Conservation (phyloP, 2,888 invertebrate species). For the Perizoma affinitatum region DNA sequence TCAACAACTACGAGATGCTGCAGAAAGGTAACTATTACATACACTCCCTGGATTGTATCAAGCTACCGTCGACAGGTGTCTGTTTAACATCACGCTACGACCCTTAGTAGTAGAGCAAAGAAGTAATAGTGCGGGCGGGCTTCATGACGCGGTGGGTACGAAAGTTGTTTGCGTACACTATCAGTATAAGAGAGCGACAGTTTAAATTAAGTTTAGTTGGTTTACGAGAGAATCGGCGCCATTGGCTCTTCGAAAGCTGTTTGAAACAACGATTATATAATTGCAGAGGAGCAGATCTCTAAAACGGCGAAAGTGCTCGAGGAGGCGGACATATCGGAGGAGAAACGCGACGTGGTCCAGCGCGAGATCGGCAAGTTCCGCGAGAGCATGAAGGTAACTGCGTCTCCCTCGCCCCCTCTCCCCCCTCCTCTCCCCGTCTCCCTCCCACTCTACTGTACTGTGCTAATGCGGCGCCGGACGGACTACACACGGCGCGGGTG, state of each 20-base stretch:
- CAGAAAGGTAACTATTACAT: slow-evolving; percentile 79
- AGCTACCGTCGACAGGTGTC: too few species aligned
- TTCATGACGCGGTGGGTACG: too few species aligned
- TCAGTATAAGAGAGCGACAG: too few species aligned
- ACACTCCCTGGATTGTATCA: background rate
- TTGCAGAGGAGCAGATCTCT: slow-evolving; percentile 86
- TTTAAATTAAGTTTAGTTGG: too few species aligned
- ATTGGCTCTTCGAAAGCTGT: background rate
- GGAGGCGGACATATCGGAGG: slow-evolving; percentile 96
- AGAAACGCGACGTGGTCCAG: slow-evolving; percentile 97
- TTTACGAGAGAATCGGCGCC: too few species aligned
- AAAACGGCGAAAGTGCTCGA: slow-evolving; percentile 88
- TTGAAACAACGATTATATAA: background rate
- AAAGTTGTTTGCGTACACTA: too few species aligned
- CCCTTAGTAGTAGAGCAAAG: too few species aligned
- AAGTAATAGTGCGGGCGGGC: too few species aligned
- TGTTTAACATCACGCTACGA: too few species aligned
- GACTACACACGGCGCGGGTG: slow-evolving; percentile 27
- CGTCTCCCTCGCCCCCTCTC: slow-evolving; percentile 27
- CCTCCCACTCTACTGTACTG: slow-evolving; percentile 24
- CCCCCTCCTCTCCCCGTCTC: slow-evolving; percentile 14
- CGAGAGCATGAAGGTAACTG: slow-evolving; percentile 96
- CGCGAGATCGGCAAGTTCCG: slow-evolving; percentile 99
- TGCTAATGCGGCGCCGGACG: slow-evolving; percentile 33
- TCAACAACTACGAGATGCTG: slow-evolving; percentile 87